phyloP scores from a whole-genome alignment of 2,113 vertebrate species.

The Alligator mississippiensis region DNA sequence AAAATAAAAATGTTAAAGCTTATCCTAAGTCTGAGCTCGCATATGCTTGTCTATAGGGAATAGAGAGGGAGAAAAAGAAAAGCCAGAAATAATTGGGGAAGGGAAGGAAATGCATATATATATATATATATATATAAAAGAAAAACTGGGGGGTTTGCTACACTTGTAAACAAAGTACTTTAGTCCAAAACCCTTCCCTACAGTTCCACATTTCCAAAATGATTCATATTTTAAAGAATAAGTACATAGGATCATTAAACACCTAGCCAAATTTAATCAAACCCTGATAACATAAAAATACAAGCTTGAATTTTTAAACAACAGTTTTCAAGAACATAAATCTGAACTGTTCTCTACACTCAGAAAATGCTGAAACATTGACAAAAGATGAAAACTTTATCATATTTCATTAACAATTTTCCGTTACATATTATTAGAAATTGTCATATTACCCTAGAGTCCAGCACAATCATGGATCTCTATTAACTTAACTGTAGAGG shows the following conservation, averaged over 20 bases:
- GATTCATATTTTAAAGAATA: not conserved
- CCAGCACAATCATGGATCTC: slow-evolving; percentile 41
- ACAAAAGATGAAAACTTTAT: slow-evolving; percentile 45
- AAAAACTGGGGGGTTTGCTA: too few species aligned
- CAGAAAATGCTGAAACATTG: slow-evolving; percentile 12
- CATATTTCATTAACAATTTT: slow-evolving; percentile 21
- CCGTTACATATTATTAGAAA: slow-evolving; percentile 30
- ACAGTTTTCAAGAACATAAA: not conserved
- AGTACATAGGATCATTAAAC: not conserved
- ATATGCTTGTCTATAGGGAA: too few species aligned
- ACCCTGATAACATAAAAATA: not conserved
- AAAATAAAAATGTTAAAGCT: too few species aligned
- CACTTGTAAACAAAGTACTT: too few species aligned
- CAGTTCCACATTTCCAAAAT: not conserved
- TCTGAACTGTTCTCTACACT: not conserved
- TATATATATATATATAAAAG: too few species aligned
- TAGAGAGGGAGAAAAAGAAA: too few species aligned
- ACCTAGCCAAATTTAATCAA: not conserved
- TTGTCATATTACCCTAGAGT: slow-evolving; percentile 38
- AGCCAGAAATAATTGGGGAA: too few species aligned
- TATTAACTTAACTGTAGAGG: slow-evolving; percentile 38
- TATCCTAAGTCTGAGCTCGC: too few species aligned
- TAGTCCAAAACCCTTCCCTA: not conserved
- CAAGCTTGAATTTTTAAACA: not conserved
- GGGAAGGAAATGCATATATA: too few species aligned